phyloP scores from a whole-genome alignment of 1,140 invertebrate genomes.

The Chrysomallon squamiferum region DNA sequence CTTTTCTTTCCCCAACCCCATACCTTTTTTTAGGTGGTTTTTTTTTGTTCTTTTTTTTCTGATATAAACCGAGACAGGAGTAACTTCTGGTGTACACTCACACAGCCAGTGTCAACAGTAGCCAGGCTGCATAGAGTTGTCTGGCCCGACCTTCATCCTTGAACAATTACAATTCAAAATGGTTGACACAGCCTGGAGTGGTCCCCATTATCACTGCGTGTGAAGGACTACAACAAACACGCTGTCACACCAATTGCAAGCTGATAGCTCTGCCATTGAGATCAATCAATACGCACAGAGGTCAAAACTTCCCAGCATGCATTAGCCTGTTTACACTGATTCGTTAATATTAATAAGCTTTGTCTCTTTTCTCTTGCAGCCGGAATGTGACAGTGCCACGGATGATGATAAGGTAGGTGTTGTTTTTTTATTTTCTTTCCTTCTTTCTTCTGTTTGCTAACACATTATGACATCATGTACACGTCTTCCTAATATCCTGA shows the following conservation, averaged over 20 bases:
- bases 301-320: conserved; percentile 12
- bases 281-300: conserved; percentile 18
- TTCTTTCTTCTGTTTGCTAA: too few species aligned
- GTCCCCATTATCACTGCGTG: too few species aligned
- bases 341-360: conserved; percentile 40
- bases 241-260: conserved; percentile 1
- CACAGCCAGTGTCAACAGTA: too few species aligned
- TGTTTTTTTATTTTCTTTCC: conserved; percentile 34
- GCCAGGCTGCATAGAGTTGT: too few species aligned
- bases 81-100: too few species aligned
- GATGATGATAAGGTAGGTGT: conserved; percentile 42
- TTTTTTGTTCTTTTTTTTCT: too few species aligned
- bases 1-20: too few species aligned
- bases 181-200: too few species aligned
- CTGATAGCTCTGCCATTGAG: conserved; percentile 5
- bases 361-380: conserved; percentile 27
- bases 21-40: too few species aligned
- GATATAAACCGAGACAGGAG: too few species aligned
- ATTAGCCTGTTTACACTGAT: conserved; percentile 11
- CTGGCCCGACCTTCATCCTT: too few species aligned
- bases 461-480: neutral
- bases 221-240: neutral
- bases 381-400: conserved; percentile 45
- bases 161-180: too few species aligned
- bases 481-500: neutral